These are phyloP conservation scores for Etheostoma perlongum DNA, from an alignment of 2,797 vertebrate species.

Conservation along the genomic window DNA sequence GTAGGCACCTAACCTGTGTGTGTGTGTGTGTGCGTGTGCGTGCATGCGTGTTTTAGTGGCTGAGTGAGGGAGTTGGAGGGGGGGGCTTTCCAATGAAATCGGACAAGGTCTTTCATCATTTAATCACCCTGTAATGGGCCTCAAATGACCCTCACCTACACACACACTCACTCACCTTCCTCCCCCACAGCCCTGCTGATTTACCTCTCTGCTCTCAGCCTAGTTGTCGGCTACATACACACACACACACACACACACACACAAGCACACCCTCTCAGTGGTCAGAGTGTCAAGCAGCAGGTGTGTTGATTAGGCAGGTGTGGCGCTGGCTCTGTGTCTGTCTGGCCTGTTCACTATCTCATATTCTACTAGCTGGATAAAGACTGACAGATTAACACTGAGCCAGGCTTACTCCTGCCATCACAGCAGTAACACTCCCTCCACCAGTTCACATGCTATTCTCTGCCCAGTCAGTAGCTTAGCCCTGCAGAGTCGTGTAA, in stretches of 20 bases:
- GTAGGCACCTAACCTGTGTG: conserved; percentile 65
- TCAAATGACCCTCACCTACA: conserved; percentile 70
- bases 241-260: conserved; percentile 10
- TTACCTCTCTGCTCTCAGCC: conserved; percentile 48
- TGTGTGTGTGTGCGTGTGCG: conserved; percentile 17
- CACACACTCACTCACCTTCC: conserved; percentile 26
- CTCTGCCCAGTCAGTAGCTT: conserved; percentile 65
- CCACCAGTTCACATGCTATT: conserved; percentile 44
- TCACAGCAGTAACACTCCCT: conserved; percentile 59
- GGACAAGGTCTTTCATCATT: conserved; percentile 82
- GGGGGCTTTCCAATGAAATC: conserved; percentile 61
- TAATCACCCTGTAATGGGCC: conserved; percentile 79
- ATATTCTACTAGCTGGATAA: conserved; percentile 71
- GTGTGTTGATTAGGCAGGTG: conserved; percentile 78
- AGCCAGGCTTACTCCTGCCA: conserved; percentile 60
- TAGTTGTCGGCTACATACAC: conserved; percentile 22
- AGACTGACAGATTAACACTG: conserved; percentile 74
- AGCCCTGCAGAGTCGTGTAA: conserved; percentile 67
- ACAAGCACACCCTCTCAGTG: conserved; percentile 35
- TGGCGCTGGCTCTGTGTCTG: conserved; percentile 57
- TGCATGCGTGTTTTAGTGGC: conserved; percentile 27
- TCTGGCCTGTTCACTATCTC: conserved; percentile 52
- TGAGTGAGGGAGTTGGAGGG: conserved; percentile 39
- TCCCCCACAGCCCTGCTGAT: conserved; percentile 47
- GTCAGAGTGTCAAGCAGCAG: conserved; percentile 71